Conservation (phyloP, 2,888 invertebrate species). For the Dascillus cervinus region DNA sequence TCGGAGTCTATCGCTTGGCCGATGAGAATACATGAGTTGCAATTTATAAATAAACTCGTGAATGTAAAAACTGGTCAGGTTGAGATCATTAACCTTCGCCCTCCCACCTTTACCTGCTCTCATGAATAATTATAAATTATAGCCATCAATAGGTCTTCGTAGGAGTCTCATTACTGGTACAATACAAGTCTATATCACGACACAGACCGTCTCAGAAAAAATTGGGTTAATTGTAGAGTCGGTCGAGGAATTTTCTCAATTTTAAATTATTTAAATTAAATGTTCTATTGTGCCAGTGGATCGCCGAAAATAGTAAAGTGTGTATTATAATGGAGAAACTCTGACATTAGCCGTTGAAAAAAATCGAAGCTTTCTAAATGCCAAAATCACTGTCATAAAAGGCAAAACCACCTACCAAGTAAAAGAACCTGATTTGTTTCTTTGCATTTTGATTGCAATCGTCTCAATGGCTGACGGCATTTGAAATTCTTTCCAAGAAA, state of each 20-base stretch:
- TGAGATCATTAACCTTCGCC: conserved; percentile 30
- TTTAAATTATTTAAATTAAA: conserved; percentile 4
- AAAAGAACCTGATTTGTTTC: no score
- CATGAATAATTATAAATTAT: conserved; percentile 29
- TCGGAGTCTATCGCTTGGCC: no score
- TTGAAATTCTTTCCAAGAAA: no score
- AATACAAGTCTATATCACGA: conserved; percentile 20
- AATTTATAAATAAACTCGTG: conserved; percentile 23
- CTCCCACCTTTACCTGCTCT: conserved; percentile 22
- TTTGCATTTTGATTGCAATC: no score
- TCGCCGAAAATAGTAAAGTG: no score
- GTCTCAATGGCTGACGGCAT: no score
- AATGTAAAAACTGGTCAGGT: conserved; percentile 28
- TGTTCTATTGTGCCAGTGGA: no score
- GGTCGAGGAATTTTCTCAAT: conserved; percentile 2
- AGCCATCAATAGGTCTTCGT: conserved; percentile 23
- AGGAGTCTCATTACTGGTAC: conserved; percentile 24
- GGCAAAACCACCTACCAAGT: conserved; percentile 5
- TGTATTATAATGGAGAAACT: no score
- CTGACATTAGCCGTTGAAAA: conserved; percentile 4
- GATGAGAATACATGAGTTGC: no score
- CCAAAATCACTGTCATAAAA: conserved; percentile 3
- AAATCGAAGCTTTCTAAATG: conserved; percentile 4
- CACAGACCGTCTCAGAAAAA: conserved; percentile 14
- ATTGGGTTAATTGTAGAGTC: conserved; percentile 15